Percentiles rank a stretch among this genome's conserved stretches.
Evolutionary conservation across 2,888 invertebrate species (phyloP).

Genomic region (Tortrix viridana): DNA sequence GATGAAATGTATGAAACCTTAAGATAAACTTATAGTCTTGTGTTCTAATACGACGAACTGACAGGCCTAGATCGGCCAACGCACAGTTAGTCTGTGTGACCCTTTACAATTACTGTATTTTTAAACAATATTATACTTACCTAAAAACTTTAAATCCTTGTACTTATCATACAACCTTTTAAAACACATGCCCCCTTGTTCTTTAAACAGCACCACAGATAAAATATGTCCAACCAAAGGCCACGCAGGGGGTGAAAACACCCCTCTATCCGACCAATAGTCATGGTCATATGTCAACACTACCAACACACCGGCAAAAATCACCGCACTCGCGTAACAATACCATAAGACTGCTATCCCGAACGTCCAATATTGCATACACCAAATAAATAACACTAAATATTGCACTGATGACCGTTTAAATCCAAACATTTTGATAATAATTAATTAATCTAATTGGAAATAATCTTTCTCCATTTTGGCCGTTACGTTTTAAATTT

Average conservation of each 20-base stretch:
- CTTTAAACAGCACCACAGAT: constrained; percentile 69
- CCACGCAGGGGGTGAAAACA: constrained; percentile 71
- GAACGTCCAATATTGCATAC: constrained; percentile 63
- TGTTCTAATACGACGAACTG: too few relatives aligned
- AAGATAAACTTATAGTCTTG: too few relatives aligned
- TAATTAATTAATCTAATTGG: constrained; percentile 37
- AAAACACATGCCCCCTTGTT: constrained; percentile 76
- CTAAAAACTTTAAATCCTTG: constrained; percentile 66
- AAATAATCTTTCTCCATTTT: constrained; percentile 37
- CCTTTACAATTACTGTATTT: neutral
- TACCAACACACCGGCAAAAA: constrained; percentile 50
- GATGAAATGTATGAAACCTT: too few relatives aligned
- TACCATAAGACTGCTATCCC: constrained; percentile 57
- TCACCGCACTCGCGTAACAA: constrained; percentile 51
- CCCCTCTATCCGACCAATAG: constrained; percentile 68
- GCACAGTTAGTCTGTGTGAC: too few relatives aligned
- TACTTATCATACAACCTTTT: constrained; percentile 73
- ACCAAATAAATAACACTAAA: constrained; percentile 59
- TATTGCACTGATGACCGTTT: constrained; percentile 59
- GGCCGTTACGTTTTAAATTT: neutral
- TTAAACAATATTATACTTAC: constrained; percentile 49
- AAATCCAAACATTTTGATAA: constrained; percentile 72
- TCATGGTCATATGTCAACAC: constrained; percentile 74
- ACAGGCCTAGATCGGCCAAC: too few relatives aligned
- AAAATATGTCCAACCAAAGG: constrained; percentile 75